Conservation (phyloP, 1,140 invertebrate genomes). For the Penaeus chinensis region DNA sequence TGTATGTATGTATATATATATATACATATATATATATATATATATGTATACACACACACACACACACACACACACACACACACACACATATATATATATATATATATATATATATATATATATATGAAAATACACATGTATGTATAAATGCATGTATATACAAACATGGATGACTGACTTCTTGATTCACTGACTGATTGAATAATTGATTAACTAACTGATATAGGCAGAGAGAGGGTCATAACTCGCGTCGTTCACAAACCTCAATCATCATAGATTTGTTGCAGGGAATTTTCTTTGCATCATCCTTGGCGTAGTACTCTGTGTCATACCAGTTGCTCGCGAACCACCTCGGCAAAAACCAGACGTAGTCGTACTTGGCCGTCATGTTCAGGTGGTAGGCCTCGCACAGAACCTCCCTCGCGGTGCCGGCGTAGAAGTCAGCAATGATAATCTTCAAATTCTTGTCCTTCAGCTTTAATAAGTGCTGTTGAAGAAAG, state of each 20-base stretch:
- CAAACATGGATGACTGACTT: too few species aligned
- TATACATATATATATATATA: too few species aligned
- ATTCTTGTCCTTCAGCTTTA: constrained; percentile 76
- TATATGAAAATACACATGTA: too few species aligned
- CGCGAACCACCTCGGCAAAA: constrained; percentile 80
- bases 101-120: too few species aligned
- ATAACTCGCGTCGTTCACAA: constrained; percentile 25
- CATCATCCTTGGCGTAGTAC: constrained; percentile 16
- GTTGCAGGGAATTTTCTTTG: constrained; percentile 72
- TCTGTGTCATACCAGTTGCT: constrained; percentile 75
- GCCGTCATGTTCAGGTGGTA: constrained; percentile 73
- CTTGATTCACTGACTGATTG: too few species aligned
- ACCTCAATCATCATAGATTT: constrained; percentile 75
- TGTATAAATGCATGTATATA: too few species aligned
- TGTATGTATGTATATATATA: too few species aligned
- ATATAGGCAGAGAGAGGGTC: background rate
- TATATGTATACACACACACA: too few species aligned
- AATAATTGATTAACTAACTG: too few species aligned
- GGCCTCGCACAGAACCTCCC: constrained; percentile 82
- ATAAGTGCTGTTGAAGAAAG: constrained; percentile 74
- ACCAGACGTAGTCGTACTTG: constrained; percentile 81
- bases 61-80: too few species aligned
- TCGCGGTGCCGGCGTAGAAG: constrained; percentile 77
- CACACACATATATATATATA: too few species aligned
- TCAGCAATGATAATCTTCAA: constrained; percentile 84